Evolutionary conservation across 2,113 vertebrate species (phyloP), one percentile per base, ranked within the genome.

Genomic region (Lucifuga dentata): DNA sequence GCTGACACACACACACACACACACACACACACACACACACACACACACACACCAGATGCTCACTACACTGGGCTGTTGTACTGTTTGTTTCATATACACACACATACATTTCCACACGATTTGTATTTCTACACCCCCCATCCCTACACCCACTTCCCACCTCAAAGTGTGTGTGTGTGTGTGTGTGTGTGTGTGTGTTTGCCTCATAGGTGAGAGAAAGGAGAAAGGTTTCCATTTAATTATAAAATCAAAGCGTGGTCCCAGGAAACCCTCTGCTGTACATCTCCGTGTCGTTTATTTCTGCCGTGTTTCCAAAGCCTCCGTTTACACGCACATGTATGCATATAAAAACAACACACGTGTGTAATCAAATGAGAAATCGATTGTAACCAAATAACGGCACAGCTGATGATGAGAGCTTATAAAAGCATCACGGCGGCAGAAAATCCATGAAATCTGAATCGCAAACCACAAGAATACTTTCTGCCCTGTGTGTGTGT

Each of bases 31-130:
- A 3, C 5, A 29, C 15, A 32, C n/a, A 8, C 3, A 32, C 21
- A 21, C 17, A 50, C 46, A 77, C 84, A 75, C 78, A 74, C 50
- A 55, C 77, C 83, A 81, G 80, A 80, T 86, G 69, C 44, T 88
- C 69, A 48, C 73, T 78, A 76, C 39, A 66, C 43, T 11, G 17
- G 68, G 64, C 35, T 24, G 20, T 36, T 19, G 9, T 51, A 70
- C 53, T 43, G 26, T 12, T 10, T 33, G 12, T 19, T 41, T 11
- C 50, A 23, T 57, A 53, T 33, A 20, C 24, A 60, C 6, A 23
- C 26, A 72, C 5, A 41, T 10, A 21, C 36, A 51, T 17, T 50
- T 3, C 29, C 26, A 55, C 46, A 53, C 52, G 26, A 0, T 29
- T 17, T n/a, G 2, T 20, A 10, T 24, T 26, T 53, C 38, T 51